Evolutionary conservation across 2,797 vertebrate species (phyloP).

Genomic region (Geotria australis): DNA sequence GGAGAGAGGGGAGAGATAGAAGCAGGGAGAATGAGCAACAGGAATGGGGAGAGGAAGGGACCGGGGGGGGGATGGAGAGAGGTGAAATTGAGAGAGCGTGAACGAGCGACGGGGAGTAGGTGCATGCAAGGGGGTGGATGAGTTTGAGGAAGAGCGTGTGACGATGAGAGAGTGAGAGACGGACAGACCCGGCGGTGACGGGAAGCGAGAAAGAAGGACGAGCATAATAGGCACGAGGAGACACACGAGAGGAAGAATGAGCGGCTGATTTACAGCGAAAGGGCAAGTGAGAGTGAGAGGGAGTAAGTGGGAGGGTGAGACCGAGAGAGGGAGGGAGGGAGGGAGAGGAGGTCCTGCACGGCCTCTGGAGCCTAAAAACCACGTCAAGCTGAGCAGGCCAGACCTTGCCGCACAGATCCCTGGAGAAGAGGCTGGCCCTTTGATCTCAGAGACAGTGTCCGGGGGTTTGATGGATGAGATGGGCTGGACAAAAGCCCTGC

Average conservation of each 20-base stretch:
- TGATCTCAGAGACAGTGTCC: too few relatives aligned
- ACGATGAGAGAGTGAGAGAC: background rate
- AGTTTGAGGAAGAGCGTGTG: background rate
- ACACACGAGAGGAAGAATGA: background rate
- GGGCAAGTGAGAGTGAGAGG: background rate
- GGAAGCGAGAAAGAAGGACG: background rate
- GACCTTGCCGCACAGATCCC: too few relatives aligned
- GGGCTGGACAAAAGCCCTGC: too few relatives aligned
- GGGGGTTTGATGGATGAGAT: too few relatives aligned
- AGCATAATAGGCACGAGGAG: background rate
- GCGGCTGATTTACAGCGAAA: background rate
- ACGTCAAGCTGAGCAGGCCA: too few relatives aligned
- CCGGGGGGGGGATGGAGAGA: background rate
- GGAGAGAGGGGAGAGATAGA: background rate
- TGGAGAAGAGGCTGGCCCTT: too few relatives aligned
- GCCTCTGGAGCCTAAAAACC: too few relatives aligned
- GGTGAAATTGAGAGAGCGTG: background rate
- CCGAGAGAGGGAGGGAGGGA: background rate
- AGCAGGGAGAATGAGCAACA: background rate
- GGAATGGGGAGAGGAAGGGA: background rate
- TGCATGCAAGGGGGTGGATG: background rate
- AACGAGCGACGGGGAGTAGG: background rate
- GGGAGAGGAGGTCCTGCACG: too few relatives aligned
- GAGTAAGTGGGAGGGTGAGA: too few relatives aligned
- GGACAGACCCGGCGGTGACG: background rate